These are phyloP conservation scores for Ambastaia sidthimunki DNA, from an alignment of 2,797 vertebrate species.

Conservation along the genomic window DNA sequence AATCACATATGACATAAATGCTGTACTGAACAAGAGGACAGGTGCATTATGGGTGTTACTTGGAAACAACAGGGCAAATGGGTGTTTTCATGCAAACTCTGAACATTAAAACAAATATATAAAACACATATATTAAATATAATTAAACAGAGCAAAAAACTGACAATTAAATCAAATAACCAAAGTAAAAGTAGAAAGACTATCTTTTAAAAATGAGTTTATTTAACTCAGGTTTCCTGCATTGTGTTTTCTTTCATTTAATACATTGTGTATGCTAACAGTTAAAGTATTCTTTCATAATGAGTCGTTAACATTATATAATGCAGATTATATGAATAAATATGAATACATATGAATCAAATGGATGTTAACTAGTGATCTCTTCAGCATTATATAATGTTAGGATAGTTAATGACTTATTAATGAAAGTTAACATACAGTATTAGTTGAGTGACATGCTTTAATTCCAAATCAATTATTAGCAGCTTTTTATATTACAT, in stretches of 20 bases:
- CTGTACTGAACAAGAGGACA: neutral
- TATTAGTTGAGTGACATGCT: neutral
- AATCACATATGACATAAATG: too few relatives aligned
- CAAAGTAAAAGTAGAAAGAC: neutral
- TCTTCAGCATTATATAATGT: neutral
- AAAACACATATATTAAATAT: too few relatives aligned
- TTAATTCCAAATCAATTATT: neutral
- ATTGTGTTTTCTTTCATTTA: neutral
- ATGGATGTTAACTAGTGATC: neutral
- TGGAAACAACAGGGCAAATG: too few relatives aligned
- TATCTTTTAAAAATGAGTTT: neutral
- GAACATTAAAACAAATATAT: too few relatives aligned
- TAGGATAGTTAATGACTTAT: neutral
- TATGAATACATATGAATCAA: neutral
- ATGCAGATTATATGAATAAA: too few relatives aligned
- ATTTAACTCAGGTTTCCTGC: neutral
- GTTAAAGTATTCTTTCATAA: neutral
- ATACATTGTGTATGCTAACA: neutral
- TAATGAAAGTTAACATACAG: neutral
- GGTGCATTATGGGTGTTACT: neutral
- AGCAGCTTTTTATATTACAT: slow-evolving; percentile 35
- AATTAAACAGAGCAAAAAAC: too few relatives aligned
- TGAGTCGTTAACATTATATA: neutral
- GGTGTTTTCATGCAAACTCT: too few relatives aligned
- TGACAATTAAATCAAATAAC: neutral